Base-by-base conservation (phyloP, 2,797 vertebrate genomes). In the Somateria mollissima region DNA sequence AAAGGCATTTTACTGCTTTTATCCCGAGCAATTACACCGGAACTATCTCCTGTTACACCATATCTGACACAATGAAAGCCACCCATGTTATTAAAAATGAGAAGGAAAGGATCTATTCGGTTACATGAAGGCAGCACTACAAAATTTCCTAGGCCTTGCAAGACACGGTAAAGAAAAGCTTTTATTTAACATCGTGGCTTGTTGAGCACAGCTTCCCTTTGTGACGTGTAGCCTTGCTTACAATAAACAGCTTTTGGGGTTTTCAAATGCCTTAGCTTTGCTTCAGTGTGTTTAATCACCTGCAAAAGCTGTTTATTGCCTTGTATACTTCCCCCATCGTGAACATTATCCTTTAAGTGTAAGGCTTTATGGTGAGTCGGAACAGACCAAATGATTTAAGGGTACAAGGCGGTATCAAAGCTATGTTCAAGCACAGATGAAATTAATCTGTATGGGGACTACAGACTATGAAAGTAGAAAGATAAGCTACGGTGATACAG, bases 281-380 rank as follows among this genome's bases (percentile, higher is more conserved):
- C 91, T 95, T 90, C 91, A 84, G 70, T 65, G 62, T 94, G 86
- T 95, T 97, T 97, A 96, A 97, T 95, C 87, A 91, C 89, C 94
- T 92, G 84, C 56, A 10, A 96, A 95, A 96, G 89, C 92, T 91
- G 56, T 96, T 96, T 94, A 97, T 90, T 97, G 90, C 95, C 94
- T 92, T 93, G 89, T 93, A 91, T 91, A 83, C 90, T 86, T 95
- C 56, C 74, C 66, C 84, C 92, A 90, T 79, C 76, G 65, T 49
- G 82, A 91, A 71, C 80, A 95, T 95, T 95, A 95, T 96, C 94
- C 83, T 81, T 84, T 96, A 94, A 92, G 89, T 65, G 64, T 37
- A 67, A 73, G 83, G 84, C 64, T 87, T 95, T 96, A 93, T 76
- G 73, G 87, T 0, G 22, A 69, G 62, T 14, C 67, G 77, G 80